Conservation (phyloP, 2,888 invertebrate genomes). For the Hirtodrosophila cameraria region DNA sequence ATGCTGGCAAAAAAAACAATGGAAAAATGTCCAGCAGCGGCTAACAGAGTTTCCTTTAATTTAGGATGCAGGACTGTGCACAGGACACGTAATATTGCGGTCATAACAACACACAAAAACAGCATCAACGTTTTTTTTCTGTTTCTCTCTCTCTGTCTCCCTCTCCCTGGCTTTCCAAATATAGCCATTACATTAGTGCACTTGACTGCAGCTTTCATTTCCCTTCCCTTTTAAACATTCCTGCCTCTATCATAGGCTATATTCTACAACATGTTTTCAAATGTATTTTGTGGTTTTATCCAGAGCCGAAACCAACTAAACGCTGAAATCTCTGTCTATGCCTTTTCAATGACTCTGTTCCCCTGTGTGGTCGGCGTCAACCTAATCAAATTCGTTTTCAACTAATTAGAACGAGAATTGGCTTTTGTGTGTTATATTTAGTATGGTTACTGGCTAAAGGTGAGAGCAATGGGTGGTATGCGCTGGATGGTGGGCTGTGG, state of each 20-base stretch:
- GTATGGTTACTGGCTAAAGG: no score
- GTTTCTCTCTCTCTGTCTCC: constrained; percentile 1
- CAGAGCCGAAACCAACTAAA: constrained; percentile 43
- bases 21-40: constrained; percentile 14
- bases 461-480: no score
- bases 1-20: constrained; percentile 42
- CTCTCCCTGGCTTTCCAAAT: constrained; percentile 36
- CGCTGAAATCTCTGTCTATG: constrained; percentile 46
- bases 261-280: constrained; percentile 5
- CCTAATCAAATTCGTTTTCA: constrained; percentile 57
- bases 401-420: constrained; percentile 59
- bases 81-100: constrained; percentile 69
- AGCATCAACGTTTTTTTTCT: background rate
- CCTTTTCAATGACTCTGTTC: constrained; percentile 21
- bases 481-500: no score
- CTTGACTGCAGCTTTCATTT: constrained; percentile 70
- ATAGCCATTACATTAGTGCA: constrained; percentile 74
- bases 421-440: constrained; percentile 41
- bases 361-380: constrained; percentile 15
- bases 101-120: constrained; percentile 48
- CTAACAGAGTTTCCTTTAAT: constrained; percentile 47
- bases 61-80: constrained; percentile 46
- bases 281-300: constrained; percentile 51
- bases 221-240: constrained; percentile 20
- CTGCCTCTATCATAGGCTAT: background rate